These are phyloP conservation scores for Falco concolor DNA, from an alignment of 2,797 vertebrate genomes.

Conservation along the genomic window DNA sequence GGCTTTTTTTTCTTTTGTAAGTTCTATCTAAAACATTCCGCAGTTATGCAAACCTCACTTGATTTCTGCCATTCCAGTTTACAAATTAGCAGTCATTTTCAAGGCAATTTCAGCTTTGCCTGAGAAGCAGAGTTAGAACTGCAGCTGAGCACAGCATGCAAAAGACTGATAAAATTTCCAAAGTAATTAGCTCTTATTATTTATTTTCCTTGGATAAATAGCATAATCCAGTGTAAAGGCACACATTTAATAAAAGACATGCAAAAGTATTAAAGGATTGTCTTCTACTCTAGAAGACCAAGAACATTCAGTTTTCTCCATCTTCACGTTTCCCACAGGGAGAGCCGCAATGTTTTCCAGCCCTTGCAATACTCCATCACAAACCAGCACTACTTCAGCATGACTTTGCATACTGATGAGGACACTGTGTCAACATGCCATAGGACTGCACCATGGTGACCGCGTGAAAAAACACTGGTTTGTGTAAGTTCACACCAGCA, in stretches of 20 bases:
- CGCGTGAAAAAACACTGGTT: neutral
- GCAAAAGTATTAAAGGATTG: neutral
- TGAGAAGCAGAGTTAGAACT: neutral
- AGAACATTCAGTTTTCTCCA: fast-evolving
- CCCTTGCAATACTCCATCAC: neutral
- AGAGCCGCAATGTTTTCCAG: neutral
- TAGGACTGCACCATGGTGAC: neutral
- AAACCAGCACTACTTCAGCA: neutral
- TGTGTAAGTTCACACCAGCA: neutral
- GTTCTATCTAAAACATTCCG: neutral
- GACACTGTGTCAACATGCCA: neutral
- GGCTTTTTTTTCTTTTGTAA: neutral
- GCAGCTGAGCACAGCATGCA: neutral
- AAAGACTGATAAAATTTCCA: neutral
- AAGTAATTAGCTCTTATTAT: neutral
- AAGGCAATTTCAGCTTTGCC: conserved; percentile 1
- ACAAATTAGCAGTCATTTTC: neutral
- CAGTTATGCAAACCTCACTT: neutral
- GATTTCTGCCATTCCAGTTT: neutral
- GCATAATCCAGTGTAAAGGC: neutral
- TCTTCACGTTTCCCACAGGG: neutral
- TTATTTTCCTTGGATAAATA: neutral
- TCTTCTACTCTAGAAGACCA: neutral
- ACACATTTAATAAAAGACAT: neutral
- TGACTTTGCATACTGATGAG: neutral